Evolutionary conservation across 2,113 vertebrate genomes (phyloP).

Genomic region (Cyanistes caeruleus): DNA sequence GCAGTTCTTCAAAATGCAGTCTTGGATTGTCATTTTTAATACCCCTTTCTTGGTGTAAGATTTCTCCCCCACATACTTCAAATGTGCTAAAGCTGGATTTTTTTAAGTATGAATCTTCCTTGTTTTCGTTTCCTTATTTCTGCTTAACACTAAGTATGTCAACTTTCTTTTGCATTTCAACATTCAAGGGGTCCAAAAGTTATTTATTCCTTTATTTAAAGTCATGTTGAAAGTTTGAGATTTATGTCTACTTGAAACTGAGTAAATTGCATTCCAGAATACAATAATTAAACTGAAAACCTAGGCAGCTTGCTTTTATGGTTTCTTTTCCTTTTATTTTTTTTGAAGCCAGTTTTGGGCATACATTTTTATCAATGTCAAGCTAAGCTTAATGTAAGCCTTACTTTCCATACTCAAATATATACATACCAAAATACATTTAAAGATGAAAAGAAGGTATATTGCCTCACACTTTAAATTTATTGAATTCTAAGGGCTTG

Average conservation of each 20-base stretch:
- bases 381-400: not conserved
- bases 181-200: not conserved
- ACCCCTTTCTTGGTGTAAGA: not conserved
- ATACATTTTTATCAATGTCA: conserved; percentile 7
- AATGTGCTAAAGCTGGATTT: not conserved
- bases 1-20: not conserved
- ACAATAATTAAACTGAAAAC: not conserved
- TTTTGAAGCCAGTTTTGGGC: conserved; percentile 1
- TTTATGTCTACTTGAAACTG: not conserved
- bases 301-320: not conserved
- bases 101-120: not conserved
- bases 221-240: not conserved
- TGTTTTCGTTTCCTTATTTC: not conserved
- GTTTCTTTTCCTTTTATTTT: not conserved
- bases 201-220: not conserved
- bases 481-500: conserved; percentile 30
- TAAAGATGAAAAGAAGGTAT: conserved; percentile 5
- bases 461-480: conserved; percentile 18
- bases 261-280: not conserved
- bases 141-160: not conserved
- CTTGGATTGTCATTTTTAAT: not conserved
- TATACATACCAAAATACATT: not conserved
- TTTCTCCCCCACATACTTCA: not conserved
- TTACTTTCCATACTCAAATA: not conserved
- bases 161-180: not conserved